These are phyloP conservation scores for Petrocephalus sullivani DNA, from an alignment of 2,797 vertebrate genomes.

Conservation along the genomic window DNA sequence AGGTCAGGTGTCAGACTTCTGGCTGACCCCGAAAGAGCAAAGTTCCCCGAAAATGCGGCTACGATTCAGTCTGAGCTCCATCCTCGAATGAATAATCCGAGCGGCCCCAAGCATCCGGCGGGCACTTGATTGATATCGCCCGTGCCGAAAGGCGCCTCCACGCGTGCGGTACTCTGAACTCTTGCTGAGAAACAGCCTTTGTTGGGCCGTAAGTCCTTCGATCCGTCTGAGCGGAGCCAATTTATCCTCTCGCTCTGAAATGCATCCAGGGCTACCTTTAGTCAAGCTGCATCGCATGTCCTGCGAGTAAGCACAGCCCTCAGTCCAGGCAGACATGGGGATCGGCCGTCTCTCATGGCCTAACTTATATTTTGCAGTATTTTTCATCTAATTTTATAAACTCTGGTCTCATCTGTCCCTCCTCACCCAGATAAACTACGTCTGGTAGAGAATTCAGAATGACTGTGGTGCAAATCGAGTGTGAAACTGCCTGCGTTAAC, in stretches of 20 bases:
- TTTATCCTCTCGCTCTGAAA: not conserved
- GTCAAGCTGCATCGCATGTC: not conserved
- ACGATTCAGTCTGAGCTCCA: slow-evolving; percentile 36
- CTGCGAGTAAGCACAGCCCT: not conserved
- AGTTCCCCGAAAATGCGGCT: slow-evolving; percentile 39
- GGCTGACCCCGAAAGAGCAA: slow-evolving; percentile 41
- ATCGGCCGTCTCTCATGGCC: not conserved
- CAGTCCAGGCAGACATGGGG: not conserved
- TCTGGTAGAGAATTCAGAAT: not conserved
- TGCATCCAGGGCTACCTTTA: not conserved
- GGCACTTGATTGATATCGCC: not conserved
- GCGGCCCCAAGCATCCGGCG: slow-evolving; percentile 26
- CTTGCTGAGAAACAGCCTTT: not conserved
- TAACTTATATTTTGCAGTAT: not conserved
- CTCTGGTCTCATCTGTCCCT: not conserved
- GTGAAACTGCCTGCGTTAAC: not conserved
- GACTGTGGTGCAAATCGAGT: not conserved
- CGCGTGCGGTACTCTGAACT: not conserved
- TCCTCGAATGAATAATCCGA: slow-evolving; percentile 33
- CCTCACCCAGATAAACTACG: not conserved
- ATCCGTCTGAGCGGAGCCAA: not conserved
- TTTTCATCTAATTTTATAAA: not conserved
- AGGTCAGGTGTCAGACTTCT: slow-evolving; percentile 53
- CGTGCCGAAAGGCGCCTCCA: not conserved
- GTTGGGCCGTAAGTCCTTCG: not conserved